Evolutionary conservation across 2,888 invertebrate genomes (phyloP).

Genomic region (Lasius fuliginosus): DNA sequence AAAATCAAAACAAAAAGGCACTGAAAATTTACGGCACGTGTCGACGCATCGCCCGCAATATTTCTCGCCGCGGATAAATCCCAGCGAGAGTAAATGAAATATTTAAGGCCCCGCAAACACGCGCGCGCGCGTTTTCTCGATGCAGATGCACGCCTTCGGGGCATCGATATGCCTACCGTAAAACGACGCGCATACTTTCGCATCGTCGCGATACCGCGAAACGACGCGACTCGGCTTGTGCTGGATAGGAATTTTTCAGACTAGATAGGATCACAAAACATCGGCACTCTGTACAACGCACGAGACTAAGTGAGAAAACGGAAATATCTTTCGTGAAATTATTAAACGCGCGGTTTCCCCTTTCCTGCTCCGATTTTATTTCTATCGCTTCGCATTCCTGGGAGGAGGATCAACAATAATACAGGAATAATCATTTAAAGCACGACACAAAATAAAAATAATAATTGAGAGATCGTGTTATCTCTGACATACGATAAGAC

Average conservation of each 20-base stretch:
- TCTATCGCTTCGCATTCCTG: not conserved
- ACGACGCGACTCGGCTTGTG: not conserved
- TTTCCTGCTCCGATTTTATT: not conserved
- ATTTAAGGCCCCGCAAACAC: conserved; percentile 1
- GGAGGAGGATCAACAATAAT: not conserved
- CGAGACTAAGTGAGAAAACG: not conserved
- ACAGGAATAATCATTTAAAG: not conserved
- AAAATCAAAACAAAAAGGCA: not conserved
- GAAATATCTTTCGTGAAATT: not conserved
- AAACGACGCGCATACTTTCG: conserved; percentile 41
- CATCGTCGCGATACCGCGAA: conserved; percentile 32
- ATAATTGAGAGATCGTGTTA: too few relatives aligned
- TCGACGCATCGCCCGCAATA: not conserved
- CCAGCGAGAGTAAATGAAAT: conserved; percentile 25
- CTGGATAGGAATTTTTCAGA: conserved; percentile 1
- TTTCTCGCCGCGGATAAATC: conserved; percentile 22
- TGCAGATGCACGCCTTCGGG: conserved; percentile 22
- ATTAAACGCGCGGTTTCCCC: not conserved
- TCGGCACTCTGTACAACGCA: not conserved
- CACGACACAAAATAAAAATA: not conserved
- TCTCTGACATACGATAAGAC: too few relatives aligned
- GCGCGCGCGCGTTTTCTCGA: conserved; percentile 22
- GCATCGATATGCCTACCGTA: conserved; percentile 38
- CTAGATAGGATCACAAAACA: not conserved
- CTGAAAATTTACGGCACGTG: conserved; percentile 17